Evolutionary conservation across 2,113 vertebrate genomes (phyloP).

Genomic region (Notechis scutatus): DNA sequence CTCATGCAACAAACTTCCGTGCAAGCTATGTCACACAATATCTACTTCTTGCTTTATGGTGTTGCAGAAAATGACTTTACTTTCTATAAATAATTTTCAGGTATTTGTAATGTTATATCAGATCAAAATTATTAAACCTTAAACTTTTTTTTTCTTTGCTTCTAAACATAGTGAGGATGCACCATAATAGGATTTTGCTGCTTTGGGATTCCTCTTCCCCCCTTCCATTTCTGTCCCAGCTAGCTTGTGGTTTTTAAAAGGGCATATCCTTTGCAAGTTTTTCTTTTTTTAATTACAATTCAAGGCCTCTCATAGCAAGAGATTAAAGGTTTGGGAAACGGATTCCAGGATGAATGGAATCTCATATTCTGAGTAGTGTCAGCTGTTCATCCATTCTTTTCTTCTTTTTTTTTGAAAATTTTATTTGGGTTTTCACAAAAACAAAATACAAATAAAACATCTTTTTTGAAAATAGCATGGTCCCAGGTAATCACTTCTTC

Average conservation of each 20-base stretch:
- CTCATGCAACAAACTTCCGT: background rate
- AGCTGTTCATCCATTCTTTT: background rate
- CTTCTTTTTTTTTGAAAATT: too few species aligned
- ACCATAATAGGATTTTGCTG: background rate
- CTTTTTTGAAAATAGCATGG: too few species aligned
- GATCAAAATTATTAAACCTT: background rate
- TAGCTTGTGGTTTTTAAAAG: background rate
- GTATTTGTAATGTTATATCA: background rate
- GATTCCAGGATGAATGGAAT: background rate
- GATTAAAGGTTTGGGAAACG: background rate
- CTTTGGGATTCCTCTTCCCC: background rate
- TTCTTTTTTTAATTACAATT: background rate
- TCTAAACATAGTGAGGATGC: background rate
- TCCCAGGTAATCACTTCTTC: too few species aligned
- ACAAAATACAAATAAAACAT: too few species aligned
- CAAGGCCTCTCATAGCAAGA: background rate
- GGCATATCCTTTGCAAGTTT: background rate
- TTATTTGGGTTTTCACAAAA: too few species aligned
- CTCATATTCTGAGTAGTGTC: background rate
- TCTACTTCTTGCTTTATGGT: background rate
- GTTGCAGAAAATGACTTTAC: background rate
- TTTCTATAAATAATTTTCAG: background rate
- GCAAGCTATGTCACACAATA: background rate
- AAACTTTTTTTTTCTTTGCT: background rate
- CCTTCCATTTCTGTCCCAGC: background rate